Evolutionary conservation across 2,888 invertebrate species (phyloP), one percentile per base, ranked within the genome.

Genomic region (Cheilosia scutellata): DNA sequence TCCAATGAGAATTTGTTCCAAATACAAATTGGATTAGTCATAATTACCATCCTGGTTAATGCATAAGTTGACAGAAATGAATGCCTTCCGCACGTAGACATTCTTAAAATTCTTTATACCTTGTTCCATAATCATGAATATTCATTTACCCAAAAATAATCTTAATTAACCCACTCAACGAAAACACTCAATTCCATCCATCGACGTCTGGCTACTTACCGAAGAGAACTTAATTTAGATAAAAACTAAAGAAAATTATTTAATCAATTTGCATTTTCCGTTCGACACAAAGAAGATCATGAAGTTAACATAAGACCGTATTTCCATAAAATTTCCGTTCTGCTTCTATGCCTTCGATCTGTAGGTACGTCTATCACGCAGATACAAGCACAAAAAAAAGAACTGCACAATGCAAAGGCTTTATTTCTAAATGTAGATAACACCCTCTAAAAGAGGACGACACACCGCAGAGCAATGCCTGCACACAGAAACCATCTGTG

Each of bases 271-370:
- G 70, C 77, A 77, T 77, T 77, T 55, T 20, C 68, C 53, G 27
- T 20, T 47, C 33, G 51, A 62, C 70, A 77, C 62, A 68, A 55
- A 66, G 58, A 71, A 51, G 62, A 63, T 70, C 40, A 57, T 70
- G 29, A 63, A 77, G 57, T 82, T 77, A 55, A 60, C 29, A n/a
- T 58, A 51, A 65, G 40, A 72, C 66, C 60, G 55, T 60, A 78
- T 83, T 83, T 72, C 72, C 77, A 83, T 83, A 72, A 55, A 77
- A 77, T 71, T 77, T 77, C 51, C 42, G 44, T 71, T 71, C 65
- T 70, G 58, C 44, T 58, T 7, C 47, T 44, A 7, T 53, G 71
- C 57, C 53, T 31, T 72, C 72, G 72, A 83, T 71, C 77, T 82
- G 53, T 44, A 77, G 58, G 44, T 29, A 58, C 29, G 66, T 65